phyloP scores from a whole-genome alignment of 2,797 vertebrate genomes.

The Malacoctenus gilli region DNA sequence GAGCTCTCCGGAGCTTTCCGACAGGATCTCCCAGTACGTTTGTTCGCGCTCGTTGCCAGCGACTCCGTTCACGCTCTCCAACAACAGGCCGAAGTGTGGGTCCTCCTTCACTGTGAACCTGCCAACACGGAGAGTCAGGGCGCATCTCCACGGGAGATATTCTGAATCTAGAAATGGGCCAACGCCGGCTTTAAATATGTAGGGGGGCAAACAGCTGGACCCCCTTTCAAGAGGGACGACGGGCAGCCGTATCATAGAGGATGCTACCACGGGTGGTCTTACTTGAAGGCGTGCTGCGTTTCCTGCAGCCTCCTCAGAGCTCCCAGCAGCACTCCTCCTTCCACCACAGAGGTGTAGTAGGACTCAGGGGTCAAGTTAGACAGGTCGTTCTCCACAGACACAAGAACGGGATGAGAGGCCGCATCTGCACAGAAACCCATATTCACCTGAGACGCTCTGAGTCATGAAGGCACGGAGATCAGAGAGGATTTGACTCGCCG shows the following conservation, averaged over 20 bases:
- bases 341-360: constrained; percentile 51
- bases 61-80: constrained; percentile 76
- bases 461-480: not conserved
- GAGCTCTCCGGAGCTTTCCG: constrained; percentile 55
- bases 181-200: constrained; percentile 3
- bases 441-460: not conserved
- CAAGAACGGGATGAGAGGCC: constrained; percentile 43
- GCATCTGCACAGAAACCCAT: constrained; percentile 17
- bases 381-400: constrained; percentile 67
- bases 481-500: not conserved
- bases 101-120: constrained; percentile 72
- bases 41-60: constrained; percentile 53
- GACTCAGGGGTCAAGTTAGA: constrained; percentile 44
- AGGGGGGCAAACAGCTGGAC: not conserved
- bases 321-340: constrained; percentile 70
- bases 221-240: not conserved
- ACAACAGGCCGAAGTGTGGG: constrained; percentile 60
- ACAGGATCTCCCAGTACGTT: constrained; percentile 78
- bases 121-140: constrained; percentile 1
- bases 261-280: constrained; percentile 21
- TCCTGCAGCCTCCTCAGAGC: constrained; percentile 71
- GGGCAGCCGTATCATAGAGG: not conserved
- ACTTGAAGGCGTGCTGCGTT: constrained; percentile 64
- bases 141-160: not conserved
- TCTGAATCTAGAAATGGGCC: constrained; percentile 8